Base-by-base conservation (phyloP, 2,888 invertebrate species). In the Troides helena region DNA sequence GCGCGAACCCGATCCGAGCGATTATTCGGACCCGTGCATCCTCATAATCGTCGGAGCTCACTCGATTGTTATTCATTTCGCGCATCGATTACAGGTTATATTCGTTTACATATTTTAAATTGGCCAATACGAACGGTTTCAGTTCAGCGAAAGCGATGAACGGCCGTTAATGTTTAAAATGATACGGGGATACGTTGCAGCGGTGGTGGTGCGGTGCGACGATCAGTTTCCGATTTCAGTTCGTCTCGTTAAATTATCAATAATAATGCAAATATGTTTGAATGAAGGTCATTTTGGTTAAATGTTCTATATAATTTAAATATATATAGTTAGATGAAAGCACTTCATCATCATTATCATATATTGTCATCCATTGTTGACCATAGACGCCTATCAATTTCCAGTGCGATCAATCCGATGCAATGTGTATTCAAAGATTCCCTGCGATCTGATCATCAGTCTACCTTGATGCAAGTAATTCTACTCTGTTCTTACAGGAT, bases 11-110 rank as follows among this genome's bases (percentile, higher is more conserved):
- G 71, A 69, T 67, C 71, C 69, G 71, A 59, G 62, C 70, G 71
- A 75, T 77, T 75, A 76, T 76, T 76, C 74, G 71, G 63, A 61
- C 71, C 59, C 75, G 76, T 74, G 76, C 72, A 68, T 58, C 70
- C 71, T 66, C 67, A 72, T 76, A 73, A 75, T 75, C 69, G 67
- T 58, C 62, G 63, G 60, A 63, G 53, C 62, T 53, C 63, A 60
- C 56, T 63, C 71, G 59, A 67, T 69, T 71, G 68, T 71, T 69
- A 73, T 71, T 73, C 70, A 71, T 71, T 70, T 71, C 66, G 64
- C 68, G 68, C 71, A 65, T 70, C 71, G 70, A 70, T 70, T 72
- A 65, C 67, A 57, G 70, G 46, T 67, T 67, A 67, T 67, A 65
- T 67, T 61, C 70, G 67, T 71, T 71, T 67, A 71, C 70, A 58